Percentiles rank a stretch among this genome's conserved stretches.
Evolutionary conservation across 64 coral and sea anemone species (phyloP).

Genomic region (Actinia tenebrosa): DNA sequence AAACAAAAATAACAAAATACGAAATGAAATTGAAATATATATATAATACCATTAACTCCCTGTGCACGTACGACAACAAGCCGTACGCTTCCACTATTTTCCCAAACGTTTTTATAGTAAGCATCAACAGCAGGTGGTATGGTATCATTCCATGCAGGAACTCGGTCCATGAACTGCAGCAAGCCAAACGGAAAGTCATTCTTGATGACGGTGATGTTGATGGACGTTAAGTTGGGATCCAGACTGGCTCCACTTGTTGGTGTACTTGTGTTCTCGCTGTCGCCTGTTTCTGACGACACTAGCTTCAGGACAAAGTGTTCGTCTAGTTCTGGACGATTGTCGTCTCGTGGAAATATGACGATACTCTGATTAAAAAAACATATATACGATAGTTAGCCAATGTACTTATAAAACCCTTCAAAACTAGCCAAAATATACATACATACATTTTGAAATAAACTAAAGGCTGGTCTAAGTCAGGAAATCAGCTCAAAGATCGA

Average conservation of each 20-base stretch:
- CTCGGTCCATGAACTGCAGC: constrained; percentile 68
- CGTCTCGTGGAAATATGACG: constrained; percentile 24
- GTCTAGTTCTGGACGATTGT: constrained; percentile 63
- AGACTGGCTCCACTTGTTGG: constrained; percentile 89
- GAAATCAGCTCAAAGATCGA: too few species aligned
- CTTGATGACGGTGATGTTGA: constrained; percentile 69
- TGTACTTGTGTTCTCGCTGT: constrained; percentile 60
- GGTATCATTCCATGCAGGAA: constrained; percentile 42
- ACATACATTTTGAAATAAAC: too few species aligned
- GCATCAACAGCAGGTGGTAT: constrained; percentile 35
- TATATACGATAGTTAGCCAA: neutral
- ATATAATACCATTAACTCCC: constrained; percentile 60
- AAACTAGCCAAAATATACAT: too few species aligned
- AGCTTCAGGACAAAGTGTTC: constrained; percentile 66
- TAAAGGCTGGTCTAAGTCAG: too few species aligned
- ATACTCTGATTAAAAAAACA: neutral
- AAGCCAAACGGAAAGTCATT: constrained; percentile 80
- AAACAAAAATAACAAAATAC: too few species aligned
- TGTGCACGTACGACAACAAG: constrained; percentile 65
- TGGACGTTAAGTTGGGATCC: constrained; percentile 42
- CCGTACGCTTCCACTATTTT: constrained; percentile 55
- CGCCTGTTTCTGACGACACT: constrained; percentile 50
- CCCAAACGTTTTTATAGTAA: constrained; percentile 57
- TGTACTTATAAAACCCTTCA: neutral
- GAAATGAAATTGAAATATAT: too few species aligned